Percentiles rank a stretch among this genome's conserved stretches.
Conservation (phyloP, 2,797 vertebrate genomes). For the Phataginus tricuspis region DNA sequence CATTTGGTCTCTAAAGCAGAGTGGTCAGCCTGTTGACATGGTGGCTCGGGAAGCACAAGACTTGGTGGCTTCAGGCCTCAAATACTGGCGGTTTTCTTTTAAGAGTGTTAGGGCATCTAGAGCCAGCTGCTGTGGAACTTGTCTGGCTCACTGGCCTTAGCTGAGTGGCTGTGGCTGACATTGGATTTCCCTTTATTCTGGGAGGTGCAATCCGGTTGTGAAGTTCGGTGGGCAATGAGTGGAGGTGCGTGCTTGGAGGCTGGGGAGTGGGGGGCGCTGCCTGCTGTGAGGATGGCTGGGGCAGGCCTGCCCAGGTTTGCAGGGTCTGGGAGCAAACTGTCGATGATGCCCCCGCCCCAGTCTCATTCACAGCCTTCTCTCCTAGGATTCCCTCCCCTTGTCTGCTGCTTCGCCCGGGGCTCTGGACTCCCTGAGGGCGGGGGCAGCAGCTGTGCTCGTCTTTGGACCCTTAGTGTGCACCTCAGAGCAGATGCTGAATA, state of each 20-base stretch:
- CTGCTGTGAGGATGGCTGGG: too few relatives aligned
- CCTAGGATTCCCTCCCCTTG: too few relatives aligned
- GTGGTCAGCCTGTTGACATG: background rate
- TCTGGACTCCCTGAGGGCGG: background rate
- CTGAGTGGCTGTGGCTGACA: background rate
- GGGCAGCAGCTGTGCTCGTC: background rate
- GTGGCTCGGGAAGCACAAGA: background rate
- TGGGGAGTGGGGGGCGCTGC: too few relatives aligned
- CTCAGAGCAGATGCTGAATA: background rate
- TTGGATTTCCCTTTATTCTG: background rate
- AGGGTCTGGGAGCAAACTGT: background rate
- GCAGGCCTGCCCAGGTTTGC: background rate
- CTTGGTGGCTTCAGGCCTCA: background rate
- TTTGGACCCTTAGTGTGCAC: background rate
- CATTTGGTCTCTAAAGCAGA: background rate
- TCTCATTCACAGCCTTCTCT: too few relatives aligned
- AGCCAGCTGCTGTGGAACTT: rapidly evolving
- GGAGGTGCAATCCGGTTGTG: background rate
- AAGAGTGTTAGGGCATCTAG: background rate
- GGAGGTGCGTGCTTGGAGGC: background rate
- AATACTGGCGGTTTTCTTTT: background rate
- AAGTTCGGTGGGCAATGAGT: background rate
- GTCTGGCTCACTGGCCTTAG: background rate
- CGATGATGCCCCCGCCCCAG: too few relatives aligned
- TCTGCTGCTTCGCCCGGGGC: background rate